These are phyloP conservation scores for Euwallacea fornicatus DNA, from an alignment of 1,140 invertebrate species.

Conservation along the genomic window DNA sequence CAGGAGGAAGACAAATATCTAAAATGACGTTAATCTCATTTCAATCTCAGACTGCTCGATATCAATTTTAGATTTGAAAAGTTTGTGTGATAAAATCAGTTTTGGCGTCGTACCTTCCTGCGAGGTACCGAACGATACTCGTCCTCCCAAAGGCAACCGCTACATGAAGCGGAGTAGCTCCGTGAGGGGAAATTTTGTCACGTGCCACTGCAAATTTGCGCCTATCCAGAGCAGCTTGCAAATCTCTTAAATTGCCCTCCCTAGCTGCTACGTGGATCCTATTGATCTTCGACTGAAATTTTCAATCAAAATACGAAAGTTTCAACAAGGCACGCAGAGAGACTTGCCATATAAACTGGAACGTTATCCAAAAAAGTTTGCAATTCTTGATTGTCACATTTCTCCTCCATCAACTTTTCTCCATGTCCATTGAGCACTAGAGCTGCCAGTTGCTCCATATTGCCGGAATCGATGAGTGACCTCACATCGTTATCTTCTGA, in stretches of 20 bases:
- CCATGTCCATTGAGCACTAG: constrained; percentile 86
- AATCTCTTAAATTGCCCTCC: constrained; percentile 78
- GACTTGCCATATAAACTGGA: constrained; percentile 82
- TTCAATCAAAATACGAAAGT: constrained; percentile 9
- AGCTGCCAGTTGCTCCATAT: constrained; percentile 87
- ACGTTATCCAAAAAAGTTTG: constrained; percentile 89
- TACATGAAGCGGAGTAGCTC: constrained; percentile 91
- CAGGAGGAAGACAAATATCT: no score
- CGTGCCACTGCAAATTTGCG: constrained; percentile 88
- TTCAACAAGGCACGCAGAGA: not conserved
- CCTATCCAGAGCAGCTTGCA: constrained; percentile 84
- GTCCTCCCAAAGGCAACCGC: constrained; percentile 82
- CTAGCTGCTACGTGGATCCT: constrained; percentile 84
- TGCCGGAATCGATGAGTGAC: constrained; percentile 70
- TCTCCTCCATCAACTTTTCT: constrained; percentile 71
- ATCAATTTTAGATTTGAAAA: not conserved
- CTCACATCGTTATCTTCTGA: constrained; percentile 60
- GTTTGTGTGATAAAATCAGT: not conserved
- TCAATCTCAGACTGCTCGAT: not conserved
- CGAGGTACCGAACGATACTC: constrained; percentile 64
- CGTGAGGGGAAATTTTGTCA: constrained; percentile 73
- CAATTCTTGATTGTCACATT: constrained; percentile 76
- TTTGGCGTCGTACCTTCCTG: constrained; percentile 57
- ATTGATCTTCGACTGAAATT: constrained; percentile 80
- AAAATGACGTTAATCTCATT: no score